Base-by-base conservation (phyloP, 1,140 invertebrate species). In the Xylocopa sonorina region DNA sequence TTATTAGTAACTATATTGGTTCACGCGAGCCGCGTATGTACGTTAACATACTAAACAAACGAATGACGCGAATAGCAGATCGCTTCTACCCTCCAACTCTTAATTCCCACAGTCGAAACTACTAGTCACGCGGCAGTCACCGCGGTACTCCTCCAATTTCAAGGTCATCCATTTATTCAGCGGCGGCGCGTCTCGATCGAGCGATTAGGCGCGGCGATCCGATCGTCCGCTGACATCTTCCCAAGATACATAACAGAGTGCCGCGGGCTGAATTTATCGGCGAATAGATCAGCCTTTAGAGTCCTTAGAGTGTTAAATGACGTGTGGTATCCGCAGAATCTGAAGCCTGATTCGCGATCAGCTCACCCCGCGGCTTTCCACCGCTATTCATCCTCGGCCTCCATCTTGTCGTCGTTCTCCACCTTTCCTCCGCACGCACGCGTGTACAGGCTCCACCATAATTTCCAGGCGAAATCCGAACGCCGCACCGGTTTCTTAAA, bases 291-390 rank as follows among this genome's bases (percentile, higher is more conserved):
- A 72, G 55, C 50, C 60, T 80, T 84, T 66, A 69, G 48, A 73
- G 55, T 73, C 55, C 78, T 77, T 58, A 63, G 50, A 84, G 62
- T 81, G 63, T 82, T 85, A 82, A 85, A 85, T 72, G 74, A 85
- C 73, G 78, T 60, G 73, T 41, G 78, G 76, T 81, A 82, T 78
- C 79, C 83, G 38, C 27, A 75, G 64, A 85, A 84, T 85, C 69
- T 62, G 58, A 62, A 57, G 51, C 38, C 38, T 51, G 64, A 81
- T 63, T 50, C 73, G 34, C 58, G 43, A 78, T 63, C 71, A 55
- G 67, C 51, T 29, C 50, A 43, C 51, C 48, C 48, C 43, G 43
- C 50, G 51, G 29, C 60, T 50, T 68, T 32, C 18, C 63, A 14
- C 32, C 16, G 2, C 38, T 12, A 27, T 27, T 64, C 46, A 5